Evolutionary conservation across 2,113 vertebrate species (phyloP).

Genomic region (Setophaga coronata): DNA sequence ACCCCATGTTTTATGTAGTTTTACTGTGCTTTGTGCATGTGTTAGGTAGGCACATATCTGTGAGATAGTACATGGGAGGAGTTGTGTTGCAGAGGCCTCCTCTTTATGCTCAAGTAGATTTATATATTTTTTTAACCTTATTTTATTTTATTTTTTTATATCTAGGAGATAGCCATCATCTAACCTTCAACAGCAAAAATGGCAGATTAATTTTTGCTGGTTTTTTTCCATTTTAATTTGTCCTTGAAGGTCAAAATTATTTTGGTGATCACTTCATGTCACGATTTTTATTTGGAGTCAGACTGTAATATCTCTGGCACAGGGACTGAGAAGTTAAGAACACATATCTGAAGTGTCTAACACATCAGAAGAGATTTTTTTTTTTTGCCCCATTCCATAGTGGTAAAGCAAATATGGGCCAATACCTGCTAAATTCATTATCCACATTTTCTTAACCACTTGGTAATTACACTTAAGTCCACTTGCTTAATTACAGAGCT

Average conservation of each 20-base stretch:
- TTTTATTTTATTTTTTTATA: not conserved
- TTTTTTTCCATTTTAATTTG: conserved; percentile 18
- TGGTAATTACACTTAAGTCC: not conserved
- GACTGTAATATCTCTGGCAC: not conserved
- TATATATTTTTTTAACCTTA: not conserved
- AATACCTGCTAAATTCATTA: not conserved
- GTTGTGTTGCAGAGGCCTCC: not conserved
- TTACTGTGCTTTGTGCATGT: not conserved
- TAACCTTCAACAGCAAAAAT: not conserved
- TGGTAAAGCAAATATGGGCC: not conserved
- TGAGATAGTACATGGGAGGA: not conserved
- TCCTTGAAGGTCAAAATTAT: conserved; percentile 30
- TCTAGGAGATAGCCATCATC: not conserved
- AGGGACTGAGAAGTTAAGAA: not conserved
- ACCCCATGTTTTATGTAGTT: not conserved
- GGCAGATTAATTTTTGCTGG: not conserved
- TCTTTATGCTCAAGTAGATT: not conserved
- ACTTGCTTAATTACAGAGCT: not conserved
- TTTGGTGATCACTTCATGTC: conserved; percentile 39
- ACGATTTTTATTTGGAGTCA: conserved; percentile 31
- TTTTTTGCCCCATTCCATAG: not conserved
- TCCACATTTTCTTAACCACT: not conserved
- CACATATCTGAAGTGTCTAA: not conserved
- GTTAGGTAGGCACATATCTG: not conserved
- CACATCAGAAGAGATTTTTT: not conserved